Percentiles rank a stretch among this genome's conserved stretches.
Conservation (phyloP, 2,797 vertebrate species). For the Acrossocheilus wenchowensis region DNA sequence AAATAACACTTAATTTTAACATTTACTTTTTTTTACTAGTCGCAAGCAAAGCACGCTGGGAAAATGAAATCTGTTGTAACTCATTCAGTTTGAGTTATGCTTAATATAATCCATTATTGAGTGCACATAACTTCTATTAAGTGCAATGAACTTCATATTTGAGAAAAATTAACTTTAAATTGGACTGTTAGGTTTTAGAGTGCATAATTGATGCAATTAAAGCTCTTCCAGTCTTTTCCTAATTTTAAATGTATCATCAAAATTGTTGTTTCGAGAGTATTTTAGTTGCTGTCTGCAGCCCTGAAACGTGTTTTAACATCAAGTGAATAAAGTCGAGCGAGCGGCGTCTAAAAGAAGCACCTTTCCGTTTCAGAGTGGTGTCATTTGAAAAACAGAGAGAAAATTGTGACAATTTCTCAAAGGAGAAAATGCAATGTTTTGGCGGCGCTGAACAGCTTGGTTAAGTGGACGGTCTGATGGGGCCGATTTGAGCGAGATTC, state of each 20-base stretch:
- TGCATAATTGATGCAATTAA: neutral
- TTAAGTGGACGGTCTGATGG: conserved; percentile 52
- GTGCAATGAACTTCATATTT: neutral
- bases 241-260: neutral
- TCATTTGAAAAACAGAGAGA: conserved; percentile 34
- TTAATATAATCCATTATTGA: neutral
- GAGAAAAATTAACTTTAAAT: neutral
- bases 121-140: neutral
- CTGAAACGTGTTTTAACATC: neutral
- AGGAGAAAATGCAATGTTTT: conserved; percentile 33
- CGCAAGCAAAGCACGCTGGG: neutral
- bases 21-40: too few species aligned
- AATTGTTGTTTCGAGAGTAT: neutral
- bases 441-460: conserved; percentile 5
- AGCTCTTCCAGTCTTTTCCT: neutral
- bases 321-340: neutral
- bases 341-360: neutral
- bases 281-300: neutral
- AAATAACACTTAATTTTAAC: too few species aligned
- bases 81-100: neutral
- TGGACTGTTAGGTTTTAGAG: neutral
- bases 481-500: conserved; percentile 44
- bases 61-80: neutral
- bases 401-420: conserved; percentile 40
- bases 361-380: neutral